Percentiles rank a stretch among this genome's conserved stretches.
Conservation (phyloP, 2,113 vertebrate genomes). For the Hyperopisus bebe region DNA sequence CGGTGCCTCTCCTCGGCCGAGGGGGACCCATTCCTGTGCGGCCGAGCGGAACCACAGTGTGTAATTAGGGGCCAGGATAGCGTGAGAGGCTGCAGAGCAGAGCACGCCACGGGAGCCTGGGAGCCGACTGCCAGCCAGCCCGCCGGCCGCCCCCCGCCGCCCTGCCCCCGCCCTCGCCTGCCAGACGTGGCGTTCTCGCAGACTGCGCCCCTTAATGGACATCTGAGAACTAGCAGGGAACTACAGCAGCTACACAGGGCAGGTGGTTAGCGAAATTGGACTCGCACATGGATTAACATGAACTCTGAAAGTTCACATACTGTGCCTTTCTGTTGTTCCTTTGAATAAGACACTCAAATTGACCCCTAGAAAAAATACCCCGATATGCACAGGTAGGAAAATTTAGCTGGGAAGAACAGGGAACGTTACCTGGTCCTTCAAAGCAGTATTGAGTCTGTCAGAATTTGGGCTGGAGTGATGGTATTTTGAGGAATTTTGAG, state of each 20-base stretch:
- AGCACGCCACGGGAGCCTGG: conserved; percentile 2
- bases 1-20: background rate
- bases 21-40: conserved; percentile 18
- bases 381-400: background rate
- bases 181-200: background rate
- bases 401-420: background rate
- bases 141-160: background rate
- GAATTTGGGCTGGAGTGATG: background rate
- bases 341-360: background rate
- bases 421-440: background rate
- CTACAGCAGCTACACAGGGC: background rate
- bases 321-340: background rate
- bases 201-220: background rate
- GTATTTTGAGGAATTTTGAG: background rate
- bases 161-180: background rate
- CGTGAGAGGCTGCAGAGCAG: conserved; percentile 15
- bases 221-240: background rate
- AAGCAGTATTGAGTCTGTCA: background rate
- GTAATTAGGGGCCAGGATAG: conserved; percentile 18
- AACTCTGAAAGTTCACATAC: background rate
- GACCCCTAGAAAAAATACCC: background rate
- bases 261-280: background rate
- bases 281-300: background rate
- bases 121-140: background rate
- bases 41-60: conserved; percentile 4